A percentile compares a stretch with the other conserved stretches of the same genome.
Conservation (phyloP, 2,113 vertebrate genomes). For the Alexandromys fortis region DNA sequence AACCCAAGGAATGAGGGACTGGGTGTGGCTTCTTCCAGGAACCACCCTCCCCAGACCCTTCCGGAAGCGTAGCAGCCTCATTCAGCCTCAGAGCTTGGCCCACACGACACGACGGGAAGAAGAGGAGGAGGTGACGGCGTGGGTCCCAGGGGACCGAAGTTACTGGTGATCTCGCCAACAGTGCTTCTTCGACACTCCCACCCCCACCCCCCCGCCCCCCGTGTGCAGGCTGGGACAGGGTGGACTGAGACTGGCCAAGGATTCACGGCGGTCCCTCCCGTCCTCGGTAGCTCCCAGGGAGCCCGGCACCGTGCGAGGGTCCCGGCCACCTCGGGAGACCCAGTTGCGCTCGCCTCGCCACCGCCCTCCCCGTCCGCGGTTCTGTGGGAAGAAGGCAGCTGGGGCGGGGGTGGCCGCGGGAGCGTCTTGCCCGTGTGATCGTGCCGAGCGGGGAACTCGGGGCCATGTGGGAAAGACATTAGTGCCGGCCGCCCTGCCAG, state of each 20-base stretch:
- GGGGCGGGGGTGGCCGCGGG: conserved; percentile 80
- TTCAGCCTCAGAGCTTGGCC: background rate
- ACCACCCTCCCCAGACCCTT: conserved; percentile 45
- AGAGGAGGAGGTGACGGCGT: conserved; percentile 10
- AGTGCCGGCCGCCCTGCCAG: conserved; percentile 81
- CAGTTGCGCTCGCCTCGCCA: conserved; percentile 1
- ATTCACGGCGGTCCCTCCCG: background rate
- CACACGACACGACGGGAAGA: background rate
- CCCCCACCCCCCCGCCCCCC: background rate
- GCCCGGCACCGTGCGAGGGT: background rate
- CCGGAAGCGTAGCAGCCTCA: conserved; percentile 40
- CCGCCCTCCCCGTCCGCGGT: conserved; percentile 44
- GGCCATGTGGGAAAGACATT: conserved; percentile 84
- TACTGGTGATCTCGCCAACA: background rate
- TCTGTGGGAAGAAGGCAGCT: conserved; percentile 81
- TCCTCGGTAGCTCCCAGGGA: background rate
- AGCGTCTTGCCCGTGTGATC: conserved; percentile 80
- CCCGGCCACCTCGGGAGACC: conserved; percentile 55
- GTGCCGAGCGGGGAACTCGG: conserved; percentile 78
- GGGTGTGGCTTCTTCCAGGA: conserved; percentile 68
- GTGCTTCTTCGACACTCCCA: background rate
- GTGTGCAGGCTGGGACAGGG: background rate
- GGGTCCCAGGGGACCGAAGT: background rate
- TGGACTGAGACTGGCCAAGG: background rate
- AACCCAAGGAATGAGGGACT: conserved; percentile 41